Evolutionary conservation across 2,888 invertebrate genomes (phyloP), one percentile per base, ranked within the genome.

Genomic region (Eristalinus sepulchralis): DNA sequence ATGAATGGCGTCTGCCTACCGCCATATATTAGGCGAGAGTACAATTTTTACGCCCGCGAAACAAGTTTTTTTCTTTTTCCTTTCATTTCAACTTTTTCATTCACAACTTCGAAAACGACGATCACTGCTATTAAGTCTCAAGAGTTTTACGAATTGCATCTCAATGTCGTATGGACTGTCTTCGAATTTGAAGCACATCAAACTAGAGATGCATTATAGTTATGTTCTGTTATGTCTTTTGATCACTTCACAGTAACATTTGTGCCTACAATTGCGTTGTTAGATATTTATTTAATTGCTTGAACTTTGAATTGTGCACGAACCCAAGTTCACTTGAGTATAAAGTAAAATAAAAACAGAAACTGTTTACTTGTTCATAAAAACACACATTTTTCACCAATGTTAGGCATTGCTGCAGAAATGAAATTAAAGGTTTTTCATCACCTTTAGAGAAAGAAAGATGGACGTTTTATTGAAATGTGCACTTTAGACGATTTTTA

Each of bases 41-140:
- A 68, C 67, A 59, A 76, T 66, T 72, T 59, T 47, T n/a, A 77
- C 84, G 84, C 84, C 84, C 81, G 72, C 81, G 59, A 85, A 81
- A 81, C 82, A 64, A 77, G 82, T 83, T 83, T 83, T 70, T 55
- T 2, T n/a, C n/a, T n/a, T 13, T 57, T 57, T 62, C 34, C 73
- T 83, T 83, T 70, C 73, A 53, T 64, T 64, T 70, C 22, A 47
- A 39, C 17, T 63, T 59, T 77, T 71, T 73, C 77, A 83, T 83
- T 83, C 83, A 83, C 78, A 72, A 83, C 34, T 77, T 72, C 6
- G 33, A 70, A 73, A 55, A 73, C 34, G 22, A 11, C 57, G 10
- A 11, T 22, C 47, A 64, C 63, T 71, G 55, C 39, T 31, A 79
- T 59, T 72, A 66, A 72, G 34, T 36, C 59, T 68, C 47, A 59